These are phyloP conservation scores for Papilio demoleus DNA, from an alignment of 2,888 invertebrate species.

Conservation along the genomic window DNA sequence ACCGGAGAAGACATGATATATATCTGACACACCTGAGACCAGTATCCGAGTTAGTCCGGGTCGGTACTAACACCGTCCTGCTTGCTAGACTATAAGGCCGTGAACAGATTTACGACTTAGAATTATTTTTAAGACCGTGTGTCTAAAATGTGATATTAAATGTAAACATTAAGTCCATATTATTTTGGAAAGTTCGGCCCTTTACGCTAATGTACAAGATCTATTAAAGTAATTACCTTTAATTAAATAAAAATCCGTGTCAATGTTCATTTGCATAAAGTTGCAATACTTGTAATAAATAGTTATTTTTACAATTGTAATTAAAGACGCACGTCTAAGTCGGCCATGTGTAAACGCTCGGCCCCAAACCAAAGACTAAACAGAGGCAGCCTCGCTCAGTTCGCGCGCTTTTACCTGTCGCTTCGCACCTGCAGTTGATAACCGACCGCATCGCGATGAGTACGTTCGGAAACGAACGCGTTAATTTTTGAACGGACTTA, in stretches of 20 bases:
- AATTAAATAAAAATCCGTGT: constrained; percentile 5
- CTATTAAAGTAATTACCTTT: not conserved
- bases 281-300: not conserved
- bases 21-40: constrained; percentile 45
- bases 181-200: not conserved
- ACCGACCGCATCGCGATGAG: constrained; percentile 64
- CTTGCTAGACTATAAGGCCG: constrained; percentile 16
- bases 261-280: constrained; percentile 10
- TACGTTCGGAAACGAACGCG: constrained; percentile 50
- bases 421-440: constrained; percentile 66
- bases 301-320: constrained; percentile 11
- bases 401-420: constrained; percentile 44
- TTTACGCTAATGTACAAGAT: not conserved
- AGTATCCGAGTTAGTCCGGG: constrained; percentile 45
- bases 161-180: not conserved
- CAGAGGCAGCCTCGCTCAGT: constrained; percentile 64
- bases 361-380: constrained; percentile 50
- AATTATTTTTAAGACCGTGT: not conserved
- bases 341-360: constrained; percentile 48
- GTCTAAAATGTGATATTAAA: not conserved
- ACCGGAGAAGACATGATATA: constrained; percentile 38
- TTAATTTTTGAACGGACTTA: constrained; percentile 42
- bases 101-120: constrained; percentile 12
- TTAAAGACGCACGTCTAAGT: constrained; percentile 26
- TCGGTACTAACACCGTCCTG: constrained; percentile 39